Conservation (phyloP, 2,113 vertebrate genomes). For the Misgurnus anguillicaudatus region DNA sequence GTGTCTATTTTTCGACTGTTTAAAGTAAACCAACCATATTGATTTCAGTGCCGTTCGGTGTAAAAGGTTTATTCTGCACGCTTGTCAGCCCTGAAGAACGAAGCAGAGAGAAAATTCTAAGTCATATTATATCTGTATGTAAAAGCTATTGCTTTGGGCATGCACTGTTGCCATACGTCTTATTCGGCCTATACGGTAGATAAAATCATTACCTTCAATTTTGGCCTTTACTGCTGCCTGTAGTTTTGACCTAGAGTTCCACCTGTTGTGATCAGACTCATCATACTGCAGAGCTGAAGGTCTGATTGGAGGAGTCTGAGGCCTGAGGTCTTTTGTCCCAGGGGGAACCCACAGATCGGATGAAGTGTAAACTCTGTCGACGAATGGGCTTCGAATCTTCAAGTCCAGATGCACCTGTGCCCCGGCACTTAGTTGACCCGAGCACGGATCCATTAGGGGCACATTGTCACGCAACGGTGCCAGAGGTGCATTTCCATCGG, state of each 20-base stretch:
- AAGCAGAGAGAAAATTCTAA: constrained; percentile 1
- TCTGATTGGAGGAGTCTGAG: constrained; percentile 49
- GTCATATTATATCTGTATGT: constrained; percentile 8
- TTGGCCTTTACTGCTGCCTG: constrained; percentile 62
- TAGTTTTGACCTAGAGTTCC: constrained; percentile 70
- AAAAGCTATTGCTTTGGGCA: background rate
- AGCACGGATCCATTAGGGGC: constrained; percentile 63
- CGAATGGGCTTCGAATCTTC: constrained; percentile 60
- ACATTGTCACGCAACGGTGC: constrained; percentile 65
- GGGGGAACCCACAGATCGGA: constrained; percentile 52
- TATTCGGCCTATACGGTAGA: background rate
- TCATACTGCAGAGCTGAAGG: constrained; percentile 52
- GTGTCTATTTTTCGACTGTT: background rate
- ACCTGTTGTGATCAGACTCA: constrained; percentile 55
- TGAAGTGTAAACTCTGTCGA: constrained; percentile 51
- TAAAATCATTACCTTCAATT: constrained; percentile 65
- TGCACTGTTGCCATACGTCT: no score
- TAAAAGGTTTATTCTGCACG: constrained; percentile 10
- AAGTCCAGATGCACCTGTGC: constrained; percentile 63
- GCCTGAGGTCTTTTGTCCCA: constrained; percentile 46
- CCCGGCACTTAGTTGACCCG: constrained; percentile 70
- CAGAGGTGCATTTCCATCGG: constrained; percentile 38
- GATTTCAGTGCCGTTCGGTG: constrained; percentile 48
- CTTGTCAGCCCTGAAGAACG: constrained; percentile 67
- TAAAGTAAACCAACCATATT: constrained; percentile 60